Conservation (phyloP, 2,797 vertebrate genomes). For the Rachycentron canadum region DNA sequence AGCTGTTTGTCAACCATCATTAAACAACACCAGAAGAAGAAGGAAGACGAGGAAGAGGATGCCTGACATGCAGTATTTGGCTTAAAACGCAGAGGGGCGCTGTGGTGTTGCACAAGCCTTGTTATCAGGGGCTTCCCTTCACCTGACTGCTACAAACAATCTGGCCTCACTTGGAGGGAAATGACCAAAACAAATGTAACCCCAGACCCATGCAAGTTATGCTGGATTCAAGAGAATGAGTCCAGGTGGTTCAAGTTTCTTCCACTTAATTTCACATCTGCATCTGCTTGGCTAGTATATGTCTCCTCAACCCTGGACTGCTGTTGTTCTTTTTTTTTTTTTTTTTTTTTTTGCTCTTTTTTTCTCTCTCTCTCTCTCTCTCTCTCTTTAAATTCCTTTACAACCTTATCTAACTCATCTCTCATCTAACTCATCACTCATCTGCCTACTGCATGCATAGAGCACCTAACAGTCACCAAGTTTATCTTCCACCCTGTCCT, state of each 20-base stretch:
- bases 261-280: conserved; percentile 2
- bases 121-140: too few species aligned
- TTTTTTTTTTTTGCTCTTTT: too few species aligned
- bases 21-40: too few species aligned
- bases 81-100: conserved; percentile 56
- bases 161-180: background rate
- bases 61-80: background rate
- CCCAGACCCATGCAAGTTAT: background rate
- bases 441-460: conserved; percentile 4
- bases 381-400: conserved; percentile 3
- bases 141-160: conserved; percentile 6
- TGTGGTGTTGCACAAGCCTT: conserved; percentile 59
- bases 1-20: too few species aligned
- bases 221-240: background rate
- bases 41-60: background rate
- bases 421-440: conserved; percentile 16
- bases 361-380: too few species aligned
- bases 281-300: conserved; percentile 5
- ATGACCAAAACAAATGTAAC: conserved; percentile 22
- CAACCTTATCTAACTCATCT: conserved; percentile 7
- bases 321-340: too few species aligned
- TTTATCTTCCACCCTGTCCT: conserved; percentile 55
- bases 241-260: too few species aligned
- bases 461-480: conserved; percentile 29
- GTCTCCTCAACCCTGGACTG: background rate